A percentile compares a stretch with the other conserved stretches of the same genome.
phyloP scores from a whole-genome alignment of 2,888 invertebrate species.

The Lapara coniferarum region DNA sequence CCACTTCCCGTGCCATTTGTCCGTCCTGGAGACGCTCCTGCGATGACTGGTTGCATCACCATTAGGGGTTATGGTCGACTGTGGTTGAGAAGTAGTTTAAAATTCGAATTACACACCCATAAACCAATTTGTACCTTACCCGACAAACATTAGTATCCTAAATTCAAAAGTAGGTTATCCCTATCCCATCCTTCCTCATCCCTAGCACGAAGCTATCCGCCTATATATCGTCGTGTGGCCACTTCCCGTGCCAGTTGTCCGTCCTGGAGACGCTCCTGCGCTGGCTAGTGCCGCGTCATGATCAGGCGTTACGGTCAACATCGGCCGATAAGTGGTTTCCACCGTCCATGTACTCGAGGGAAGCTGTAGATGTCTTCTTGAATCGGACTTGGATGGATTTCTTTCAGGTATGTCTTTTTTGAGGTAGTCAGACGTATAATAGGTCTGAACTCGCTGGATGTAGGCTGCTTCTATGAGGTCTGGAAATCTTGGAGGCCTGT shows the following conservation, averaged over 20 bases:
- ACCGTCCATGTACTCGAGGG: slow-evolving; percentile 35
- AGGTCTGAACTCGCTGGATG: not conserved
- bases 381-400: slow-evolving; percentile 59
- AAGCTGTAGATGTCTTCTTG: slow-evolving; percentile 55
- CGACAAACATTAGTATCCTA: too few species aligned
- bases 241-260: slow-evolving; percentile 57
- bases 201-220: not conserved
- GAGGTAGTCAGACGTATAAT: too few species aligned
- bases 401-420: slow-evolving; percentile 48
- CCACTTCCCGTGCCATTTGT: slow-evolving; percentile 57
- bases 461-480: not conserved
- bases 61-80: slow-evolving; percentile 22
- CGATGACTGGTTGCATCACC: slow-evolving; percentile 65
- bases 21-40: slow-evolving; percentile 60
- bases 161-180: too few species aligned
- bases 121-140: too few species aligned
- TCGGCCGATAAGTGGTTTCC: slow-evolving; percentile 64
- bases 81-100: slow-evolving; percentile 45
- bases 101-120: too few species aligned
- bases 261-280: slow-evolving; percentile 63
- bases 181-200: not conserved
- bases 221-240: slow-evolving; percentile 52
- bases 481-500: too few species aligned
- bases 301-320: slow-evolving; percentile 41
- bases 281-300: slow-evolving; percentile 63